Percentiles rank a stretch among this genome's conserved stretches.
Evolutionary conservation across 1,140 invertebrate genomes (phyloP).

Genomic region (Chymomyza costata): DNA sequence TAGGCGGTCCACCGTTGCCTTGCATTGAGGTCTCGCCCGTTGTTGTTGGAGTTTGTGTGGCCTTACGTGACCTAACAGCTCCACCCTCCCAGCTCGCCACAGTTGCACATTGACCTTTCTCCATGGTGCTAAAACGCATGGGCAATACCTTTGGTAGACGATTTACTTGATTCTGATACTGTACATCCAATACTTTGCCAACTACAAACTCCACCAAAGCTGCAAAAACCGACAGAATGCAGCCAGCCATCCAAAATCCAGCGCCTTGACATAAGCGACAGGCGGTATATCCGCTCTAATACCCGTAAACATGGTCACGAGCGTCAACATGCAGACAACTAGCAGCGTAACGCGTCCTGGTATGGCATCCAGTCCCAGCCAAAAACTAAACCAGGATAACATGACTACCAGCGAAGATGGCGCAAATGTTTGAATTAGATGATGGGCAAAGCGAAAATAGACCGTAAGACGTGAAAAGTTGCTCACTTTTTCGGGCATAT

Average conservation of each 20-base stretch:
- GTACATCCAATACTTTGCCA: slow-evolving; percentile 84
- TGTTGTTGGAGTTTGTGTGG: slow-evolving; percentile 60
- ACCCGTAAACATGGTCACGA: slow-evolving; percentile 88
- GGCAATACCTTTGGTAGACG: slow-evolving; percentile 77
- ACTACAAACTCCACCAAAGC: slow-evolving; percentile 88
- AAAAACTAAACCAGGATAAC: slow-evolving; percentile 91
- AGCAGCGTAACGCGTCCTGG: slow-evolving; percentile 86
- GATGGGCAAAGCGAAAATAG: slow-evolving; percentile 86
- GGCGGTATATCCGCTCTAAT: slow-evolving; percentile 85
- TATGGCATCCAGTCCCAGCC: slow-evolving; percentile 87
- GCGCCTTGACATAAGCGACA: slow-evolving; percentile 86
- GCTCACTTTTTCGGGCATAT: slow-evolving; percentile 82
- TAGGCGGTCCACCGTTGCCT: slow-evolving; percentile 37
- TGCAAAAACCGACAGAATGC: slow-evolving; percentile 88
- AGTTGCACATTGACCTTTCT: slow-evolving; percentile 78
- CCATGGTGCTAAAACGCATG: slow-evolving; percentile 78
- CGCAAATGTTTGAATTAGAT: slow-evolving; percentile 89
- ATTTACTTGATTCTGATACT: slow-evolving; percentile 80
- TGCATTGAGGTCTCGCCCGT: slow-evolving; percentile 46
- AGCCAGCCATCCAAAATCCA: slow-evolving; percentile 91
- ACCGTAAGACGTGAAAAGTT: slow-evolving; percentile 84
- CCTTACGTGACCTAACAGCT: slow-evolving; percentile 77
- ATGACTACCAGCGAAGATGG: slow-evolving; percentile 88
- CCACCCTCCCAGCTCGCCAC: slow-evolving; percentile 78
- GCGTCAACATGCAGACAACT: slow-evolving; percentile 87